Evolutionary conservation across 1,140 invertebrate genomes (phyloP), one percentile per base, ranked within the genome.

Genomic region (Ceratosolen fusciceps): DNA sequence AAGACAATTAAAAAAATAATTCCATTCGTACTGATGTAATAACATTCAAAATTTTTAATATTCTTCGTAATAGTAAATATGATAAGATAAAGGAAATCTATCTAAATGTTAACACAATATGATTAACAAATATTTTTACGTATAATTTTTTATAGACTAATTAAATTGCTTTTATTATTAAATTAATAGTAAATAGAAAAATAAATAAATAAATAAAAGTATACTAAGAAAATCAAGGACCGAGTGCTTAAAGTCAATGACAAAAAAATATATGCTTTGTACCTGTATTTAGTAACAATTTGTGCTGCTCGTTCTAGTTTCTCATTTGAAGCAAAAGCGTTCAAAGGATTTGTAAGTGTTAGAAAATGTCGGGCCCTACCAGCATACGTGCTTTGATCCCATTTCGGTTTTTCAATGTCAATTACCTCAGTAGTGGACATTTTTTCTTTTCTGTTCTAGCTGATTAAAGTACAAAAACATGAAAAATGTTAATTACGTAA

Each of bases 321-420:
- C 21, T 85, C 82, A 72, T 92, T 91, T 9, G 92, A 90, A 9
- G 93, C 94, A 68, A 99, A 93, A 24, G 96, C 86, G 87, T 98
- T 97, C 31, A 97, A 88, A 2, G 98, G 97, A 90, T 99, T 98
- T 7, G 97, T 98, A 19, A 97, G 93, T 74, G 93, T 93, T 70
- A 98, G 93, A 88, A 98, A 99, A 88, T 99, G 97, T 84, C 95
- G 94, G 0, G 96, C 95, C 81, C 98, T 91, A 21, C 97, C 97
- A 62, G 90, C 83, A 85, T 97, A 99, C 0, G 96, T 97, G 74
- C 90, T 92, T 90, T 98, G 96, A 90, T 98, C 96, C 92, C 95
- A 98, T 83, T 93, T 92, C 0, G 97, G 96, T 83, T 95, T 93
- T 81, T 96, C 94, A 80, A 98, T 92, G 86, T 98, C 93, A 82